These are phyloP conservation scores for Botrylloides violaceus DNA, from an alignment of 23 tunicate species.

Conservation along the genomic window DNA sequence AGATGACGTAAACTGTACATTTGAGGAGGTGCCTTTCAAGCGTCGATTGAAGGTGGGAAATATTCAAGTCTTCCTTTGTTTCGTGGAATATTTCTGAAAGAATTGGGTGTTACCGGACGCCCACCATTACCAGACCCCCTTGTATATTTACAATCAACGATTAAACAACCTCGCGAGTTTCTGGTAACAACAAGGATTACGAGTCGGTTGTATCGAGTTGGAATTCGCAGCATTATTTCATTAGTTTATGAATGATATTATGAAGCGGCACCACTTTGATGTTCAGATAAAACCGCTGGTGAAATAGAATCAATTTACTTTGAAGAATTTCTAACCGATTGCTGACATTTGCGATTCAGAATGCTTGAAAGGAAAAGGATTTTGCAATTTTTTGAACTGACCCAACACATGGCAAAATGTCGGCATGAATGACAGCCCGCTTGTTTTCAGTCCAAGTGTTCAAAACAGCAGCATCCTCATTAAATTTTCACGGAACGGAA, in stretches of 20 bases:
- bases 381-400: too few species aligned
- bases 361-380: too few species aligned
- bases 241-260: neutral
- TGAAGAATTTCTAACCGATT: too few species aligned
- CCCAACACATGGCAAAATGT: neutral
- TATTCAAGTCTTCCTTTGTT: constrained; percentile 6
- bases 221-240: neutral
- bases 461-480: neutral
- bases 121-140: constrained; percentile 1
- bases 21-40: neutral
- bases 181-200: neutral
- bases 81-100: neutral
- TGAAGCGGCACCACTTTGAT: neutral
- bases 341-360: too few species aligned
- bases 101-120: constrained; percentile 22
- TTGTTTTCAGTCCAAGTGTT: neutral
- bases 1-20: too few species aligned
- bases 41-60: constrained; percentile 4
- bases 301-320: too few species aligned
- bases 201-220: neutral
- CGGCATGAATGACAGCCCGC: neutral
- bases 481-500: neutral
- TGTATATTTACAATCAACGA: neutral
- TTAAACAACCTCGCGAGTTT: too few species aligned
- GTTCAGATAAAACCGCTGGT: neutral